Conservation (phyloP, 2,888 invertebrate genomes). For the Ormia ochracea region DNA sequence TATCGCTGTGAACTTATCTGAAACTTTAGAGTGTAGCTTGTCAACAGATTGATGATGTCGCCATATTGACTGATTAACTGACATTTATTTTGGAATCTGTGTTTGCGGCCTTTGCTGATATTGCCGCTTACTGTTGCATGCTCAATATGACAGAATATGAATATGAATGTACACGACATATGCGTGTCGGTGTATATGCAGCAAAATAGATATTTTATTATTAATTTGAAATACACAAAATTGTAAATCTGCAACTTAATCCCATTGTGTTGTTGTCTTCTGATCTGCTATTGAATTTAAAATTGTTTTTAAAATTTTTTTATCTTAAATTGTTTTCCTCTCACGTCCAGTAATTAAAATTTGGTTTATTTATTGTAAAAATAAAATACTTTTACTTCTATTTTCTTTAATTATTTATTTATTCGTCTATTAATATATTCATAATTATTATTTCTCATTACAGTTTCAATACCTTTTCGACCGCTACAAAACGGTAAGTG, state of each 20-base stretch:
- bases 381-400: background rate
- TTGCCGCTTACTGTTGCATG: slow-evolving; percentile 13
- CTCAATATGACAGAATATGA: background rate
- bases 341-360: slow-evolving; percentile 26
- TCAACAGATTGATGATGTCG: slow-evolving; percentile 66
- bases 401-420: slow-evolving; percentile 15
- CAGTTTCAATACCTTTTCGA: background rate
- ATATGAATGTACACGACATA: background rate
- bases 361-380: slow-evolving; percentile 24
- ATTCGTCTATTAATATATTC: background rate
- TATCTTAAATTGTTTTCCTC: background rate
- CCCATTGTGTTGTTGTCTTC: slow-evolving; percentile 7
- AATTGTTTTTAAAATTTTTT: slow-evolving; percentile 1
- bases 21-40: background rate
- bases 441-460: background rate
- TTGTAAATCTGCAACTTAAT: background rate
- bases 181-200: slow-evolving; percentile 36
- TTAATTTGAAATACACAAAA: slow-evolving; percentile 43
- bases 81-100: slow-evolving; percentile 62
- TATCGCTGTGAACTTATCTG: slow-evolving; percentile 17
- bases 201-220: slow-evolving; percentile 30
- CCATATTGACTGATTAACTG: slow-evolving; percentile 68
- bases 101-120: background rate
- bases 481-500: background rate
- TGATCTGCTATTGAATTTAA: background rate